Conservation (phyloP, 2,797 vertebrate genomes). For the Micrastur ruficollis region DNA sequence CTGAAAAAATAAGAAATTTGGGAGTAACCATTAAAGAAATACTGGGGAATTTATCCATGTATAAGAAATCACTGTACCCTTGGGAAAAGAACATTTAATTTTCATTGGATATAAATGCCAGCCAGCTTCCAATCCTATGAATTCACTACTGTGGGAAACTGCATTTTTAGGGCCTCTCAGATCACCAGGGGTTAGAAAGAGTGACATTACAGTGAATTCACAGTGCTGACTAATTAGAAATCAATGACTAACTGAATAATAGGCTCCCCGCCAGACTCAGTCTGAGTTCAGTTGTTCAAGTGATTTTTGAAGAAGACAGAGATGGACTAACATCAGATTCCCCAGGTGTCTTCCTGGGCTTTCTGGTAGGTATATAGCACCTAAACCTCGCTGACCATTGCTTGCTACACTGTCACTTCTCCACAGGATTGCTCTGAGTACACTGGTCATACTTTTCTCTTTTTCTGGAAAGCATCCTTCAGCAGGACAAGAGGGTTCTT, state of each 20-base stretch:
- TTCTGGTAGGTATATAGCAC: neutral
- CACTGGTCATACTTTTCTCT: neutral
- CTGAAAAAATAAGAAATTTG: neutral
- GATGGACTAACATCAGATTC: neutral
- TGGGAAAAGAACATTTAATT: neutral
- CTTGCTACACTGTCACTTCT: neutral
- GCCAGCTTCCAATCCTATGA: neutral
- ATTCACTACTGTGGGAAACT: neutral
- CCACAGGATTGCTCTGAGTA: neutral
- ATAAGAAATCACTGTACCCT: neutral
- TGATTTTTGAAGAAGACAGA: neutral
- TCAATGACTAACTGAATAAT: neutral
- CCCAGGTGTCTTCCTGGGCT: neutral
- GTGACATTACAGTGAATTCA: neutral
- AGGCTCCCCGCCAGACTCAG: neutral
- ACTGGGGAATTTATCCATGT: neutral
- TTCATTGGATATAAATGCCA: neutral
- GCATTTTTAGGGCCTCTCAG: neutral
- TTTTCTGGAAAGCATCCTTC: neutral
- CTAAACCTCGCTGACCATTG: neutral
- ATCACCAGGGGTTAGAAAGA: neutral
- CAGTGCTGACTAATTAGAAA: neutral
- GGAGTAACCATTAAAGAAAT: neutral
- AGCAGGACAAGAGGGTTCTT: neutral
- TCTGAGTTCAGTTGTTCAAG: neutral